Base-by-base conservation (phyloP, 2,113 vertebrate species). In the Laterallus jamaicensis region DNA sequence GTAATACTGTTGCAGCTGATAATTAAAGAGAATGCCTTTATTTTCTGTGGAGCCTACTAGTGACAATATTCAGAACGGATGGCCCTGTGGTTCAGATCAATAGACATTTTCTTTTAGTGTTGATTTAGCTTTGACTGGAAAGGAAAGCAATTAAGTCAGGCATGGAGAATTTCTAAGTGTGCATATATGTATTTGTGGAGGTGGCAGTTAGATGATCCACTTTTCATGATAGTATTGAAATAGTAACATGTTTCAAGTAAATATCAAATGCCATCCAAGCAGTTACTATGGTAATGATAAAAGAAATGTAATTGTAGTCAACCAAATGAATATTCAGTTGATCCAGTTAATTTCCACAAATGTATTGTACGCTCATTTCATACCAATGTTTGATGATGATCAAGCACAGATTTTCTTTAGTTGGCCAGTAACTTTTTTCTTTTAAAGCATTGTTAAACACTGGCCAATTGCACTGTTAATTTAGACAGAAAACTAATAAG, bases 71-170 rank as follows among this genome's bases (percentile, higher is more conserved):
- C 42, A n/a, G 88, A 88, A 82, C 3, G 15, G 50, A 94, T 92
- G 37, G 47, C 67, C 35, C 37, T 15, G 49, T n/a, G 68, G 22
- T 62, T 56, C 90, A 59, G 63, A 95, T 96, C 93, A 87, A 87
- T 82, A 85, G 70, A 75, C 67, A 82, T 76, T 94, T 94, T 71
- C 73, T 85, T 82, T 49, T 73, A 71, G 87, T 28, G 92, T 64
- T 89, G 85, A 91, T 95, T 94, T 93, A 93, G 92, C 76, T 81
- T 71, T 86, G 84, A 86, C 77, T 93, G 88, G 59, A 92, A 95
- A 88, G 77, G 85, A 94, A 94, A 96, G 92, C 90, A 86, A 85
- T 93, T 92, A 95, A 89, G 54, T 52, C 86, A 80, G 82, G 78
- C 28, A 0, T 54, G 56, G 91, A 82, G 78, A 77, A 47, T 62